phyloP scores from a whole-genome alignment of 2,888 invertebrate genomes.

The Aphrophora alni region DNA sequence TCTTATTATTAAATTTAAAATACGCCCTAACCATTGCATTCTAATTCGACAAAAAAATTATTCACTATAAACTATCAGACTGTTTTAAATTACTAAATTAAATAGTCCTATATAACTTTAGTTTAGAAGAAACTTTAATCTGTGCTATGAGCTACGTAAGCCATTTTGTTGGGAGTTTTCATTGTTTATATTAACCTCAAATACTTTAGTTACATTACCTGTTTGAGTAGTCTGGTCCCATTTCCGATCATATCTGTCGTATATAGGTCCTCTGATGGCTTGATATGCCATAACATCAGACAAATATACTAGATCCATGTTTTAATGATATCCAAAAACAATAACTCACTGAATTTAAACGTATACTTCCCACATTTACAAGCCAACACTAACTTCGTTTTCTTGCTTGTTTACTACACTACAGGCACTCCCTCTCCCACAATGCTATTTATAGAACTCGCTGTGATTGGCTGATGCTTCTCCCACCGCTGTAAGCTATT shows the following conservation, averaged over 20 bases:
- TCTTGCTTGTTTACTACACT: neutral
- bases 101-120: no score
- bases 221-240: slow-evolving; percentile 4
- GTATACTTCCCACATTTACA: neutral
- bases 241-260: slow-evolving; percentile 60
- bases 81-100: no score
- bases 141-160: no score
- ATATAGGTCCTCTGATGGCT: slow-evolving; percentile 59
- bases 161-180: neutral
- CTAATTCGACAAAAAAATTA: no score
- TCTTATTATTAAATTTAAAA: no score
- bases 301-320: slow-evolving; percentile 64
- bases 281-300: slow-evolving; percentile 64
- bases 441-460: neutral
- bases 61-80: no score
- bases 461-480: neutral
- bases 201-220: neutral
- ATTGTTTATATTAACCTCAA: slow-evolving; percentile 5
- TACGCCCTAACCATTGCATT: no score
- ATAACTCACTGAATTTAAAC: neutral
- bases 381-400: neutral
- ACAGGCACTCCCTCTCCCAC: neutral
- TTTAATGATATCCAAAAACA: neutral
- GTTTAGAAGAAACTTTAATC: no score
- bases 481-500: neutral